Base-by-base conservation (phyloP, 2,113 vertebrate species). In the Rhinoptilus africanus region DNA sequence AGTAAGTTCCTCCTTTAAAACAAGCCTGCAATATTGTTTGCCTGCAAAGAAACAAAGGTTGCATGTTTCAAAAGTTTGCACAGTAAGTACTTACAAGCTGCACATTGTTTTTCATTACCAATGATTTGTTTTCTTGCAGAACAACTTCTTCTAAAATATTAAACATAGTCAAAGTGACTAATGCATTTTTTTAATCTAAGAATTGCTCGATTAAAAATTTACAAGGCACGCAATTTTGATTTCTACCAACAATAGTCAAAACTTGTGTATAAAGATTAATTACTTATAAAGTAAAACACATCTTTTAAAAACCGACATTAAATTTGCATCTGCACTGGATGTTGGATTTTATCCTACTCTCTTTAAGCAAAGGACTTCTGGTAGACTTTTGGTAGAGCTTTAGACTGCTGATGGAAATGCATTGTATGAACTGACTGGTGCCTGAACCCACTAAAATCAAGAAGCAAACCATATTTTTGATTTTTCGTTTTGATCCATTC, bases 151-250 rank as follows among this genome's bases (percentile, higher is more conserved):
- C 98, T 99, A 53, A 99, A 99, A 99, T 98, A 99, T 99, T 99
- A 79, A 99, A 98, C 89, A 96, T 95, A 97, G 96, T 97, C 98
- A 96, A 98, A 99, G 98, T 98, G 97, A 98, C 98, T 99, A 99
- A 99, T 99, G 99, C 98, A 98, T 98, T 99, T 99, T 98, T 98
- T 98, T 97, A 98, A 97, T 98, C 97, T 97, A 96, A 96, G 97
- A 98, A 98, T 97, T 97, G 97, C 97, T 98, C 96, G 88, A 98
- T 99, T 97, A 99, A 99, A 99, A 98, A 99, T 99, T 99, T 98
- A 99, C 97, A 97, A 97, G 95, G 97, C 98, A 98, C 97, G 98
- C 98, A 99, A 99, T 98, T 98, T 98, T 98, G 98, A 99, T 99
- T 98, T 98, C 98, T 99, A 97, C 97, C 98, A 63, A 96, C 98